Percentiles rank a stretch among this genome's conserved stretches.
Conservation (phyloP, 2,888 invertebrate genomes). For the Mesoligia furuncula region DNA sequence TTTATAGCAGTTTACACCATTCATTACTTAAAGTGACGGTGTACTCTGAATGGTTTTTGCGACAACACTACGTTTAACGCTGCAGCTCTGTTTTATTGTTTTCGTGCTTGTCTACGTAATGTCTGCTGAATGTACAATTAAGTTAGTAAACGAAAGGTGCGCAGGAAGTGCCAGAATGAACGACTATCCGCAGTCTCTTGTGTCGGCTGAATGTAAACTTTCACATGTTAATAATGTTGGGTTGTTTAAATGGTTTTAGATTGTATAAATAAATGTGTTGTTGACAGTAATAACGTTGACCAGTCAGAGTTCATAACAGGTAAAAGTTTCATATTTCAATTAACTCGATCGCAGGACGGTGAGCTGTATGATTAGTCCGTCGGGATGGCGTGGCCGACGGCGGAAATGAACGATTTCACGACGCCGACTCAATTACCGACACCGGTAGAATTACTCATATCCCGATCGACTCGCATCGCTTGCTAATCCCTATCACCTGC, state of each 20-base stretch:
- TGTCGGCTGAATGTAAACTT: constrained; percentile 30
- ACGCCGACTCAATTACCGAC: constrained; percentile 70
- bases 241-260: constrained; percentile 21
- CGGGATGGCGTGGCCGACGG: constrained; percentile 57
- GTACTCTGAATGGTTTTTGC: constrained; percentile 70
- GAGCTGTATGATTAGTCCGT: constrained; percentile 67
- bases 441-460: constrained; percentile 67
- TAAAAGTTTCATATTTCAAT: constrained; percentile 69
- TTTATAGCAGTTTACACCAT: constrained; percentile 71
- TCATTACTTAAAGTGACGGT: constrained; percentile 75
- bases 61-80: constrained; percentile 62
- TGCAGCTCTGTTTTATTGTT: constrained; percentile 68
- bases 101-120: constrained; percentile 63
- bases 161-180: constrained; percentile 40
- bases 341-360: constrained; percentile 54
- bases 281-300: constrained; percentile 50
- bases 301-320: constrained; percentile 42
- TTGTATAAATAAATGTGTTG: constrained; percentile 6
- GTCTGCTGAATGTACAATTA: constrained; percentile 60
- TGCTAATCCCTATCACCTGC: constrained; percentile 54
- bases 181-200: constrained; percentile 37
- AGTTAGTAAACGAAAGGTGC: constrained; percentile 56
- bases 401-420: constrained; percentile 70
- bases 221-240: constrained; percentile 24
- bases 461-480: constrained; percentile 58